These are phyloP conservation scores for Darevskia mixta DNA, from an alignment of 2,797 vertebrate species.

Conservation along the genomic window DNA sequence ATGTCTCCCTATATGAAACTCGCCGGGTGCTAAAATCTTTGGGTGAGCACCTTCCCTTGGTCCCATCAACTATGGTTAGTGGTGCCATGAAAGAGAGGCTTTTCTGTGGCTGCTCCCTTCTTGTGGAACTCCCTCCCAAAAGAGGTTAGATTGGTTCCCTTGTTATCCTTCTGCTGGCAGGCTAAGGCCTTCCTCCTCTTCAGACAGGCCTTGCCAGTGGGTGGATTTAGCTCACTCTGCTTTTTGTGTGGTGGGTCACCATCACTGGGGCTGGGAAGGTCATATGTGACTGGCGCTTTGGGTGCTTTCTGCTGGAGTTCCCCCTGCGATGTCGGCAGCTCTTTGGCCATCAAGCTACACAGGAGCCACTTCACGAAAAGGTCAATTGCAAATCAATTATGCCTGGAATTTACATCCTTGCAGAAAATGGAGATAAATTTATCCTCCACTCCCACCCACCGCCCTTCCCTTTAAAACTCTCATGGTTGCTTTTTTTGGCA, in stretches of 20 bases:
- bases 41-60: no score
- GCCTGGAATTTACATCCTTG: no score
- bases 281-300: not conserved
- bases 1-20: no score
- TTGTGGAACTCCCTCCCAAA: no score
- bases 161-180: no score
- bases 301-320: not conserved
- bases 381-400: not conserved
- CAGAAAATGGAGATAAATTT: not conserved
- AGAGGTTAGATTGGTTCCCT: no score
- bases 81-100: no score
- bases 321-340: not conserved
- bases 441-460: not conserved
- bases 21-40: no score
- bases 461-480: not conserved
- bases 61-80: no score
- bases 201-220: not conserved
- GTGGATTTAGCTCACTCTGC: not conserved
- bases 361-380: not conserved
- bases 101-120: no score
- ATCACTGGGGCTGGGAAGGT: not conserved
- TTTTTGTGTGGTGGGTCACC: not conserved
- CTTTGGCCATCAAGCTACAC: no score
- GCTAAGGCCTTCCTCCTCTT: no score
- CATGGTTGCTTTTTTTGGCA: not conserved